Percentiles rank a stretch among this genome's conserved stretches.
Evolutionary conservation across 2,888 invertebrate species (phyloP).

Genomic region (Ichneumoninae sp.): DNA sequence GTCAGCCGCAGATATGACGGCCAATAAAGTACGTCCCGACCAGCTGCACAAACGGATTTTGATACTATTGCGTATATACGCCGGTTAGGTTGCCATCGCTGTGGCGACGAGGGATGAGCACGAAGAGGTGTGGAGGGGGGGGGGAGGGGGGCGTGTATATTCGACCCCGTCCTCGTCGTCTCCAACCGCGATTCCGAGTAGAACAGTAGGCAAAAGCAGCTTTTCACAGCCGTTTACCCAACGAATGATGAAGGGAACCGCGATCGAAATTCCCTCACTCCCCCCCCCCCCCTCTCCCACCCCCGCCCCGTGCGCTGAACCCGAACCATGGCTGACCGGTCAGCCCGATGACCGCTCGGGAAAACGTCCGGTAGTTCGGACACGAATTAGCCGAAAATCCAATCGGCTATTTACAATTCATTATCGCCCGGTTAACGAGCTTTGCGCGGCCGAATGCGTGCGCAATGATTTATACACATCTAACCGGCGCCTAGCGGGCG

Average conservation of each 20-base stretch:
- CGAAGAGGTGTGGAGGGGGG: neutral
- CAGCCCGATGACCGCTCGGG: neutral
- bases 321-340: neutral
- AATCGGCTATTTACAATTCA: constrained; percentile 68
- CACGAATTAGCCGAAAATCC: constrained; percentile 63
- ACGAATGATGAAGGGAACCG: constrained; percentile 45
- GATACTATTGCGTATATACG: constrained; percentile 60
- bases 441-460: constrained; percentile 23
- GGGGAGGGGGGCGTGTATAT: neutral
- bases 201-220: constrained; percentile 25
- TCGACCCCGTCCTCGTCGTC: constrained; percentile 5
- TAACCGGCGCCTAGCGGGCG: neutral
- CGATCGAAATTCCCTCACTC: constrained; percentile 20
- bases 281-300: neutral
- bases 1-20: constrained; percentile 82
- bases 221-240: constrained; percentile 26
- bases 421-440: constrained; percentile 63
- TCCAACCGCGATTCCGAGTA: constrained; percentile 5
- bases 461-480: constrained; percentile 42
- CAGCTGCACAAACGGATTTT: constrained; percentile 77
- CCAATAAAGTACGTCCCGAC: constrained; percentile 81
- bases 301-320: neutral
- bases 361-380: constrained; percentile 11
- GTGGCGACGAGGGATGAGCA: neutral
- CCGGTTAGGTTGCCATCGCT: constrained; percentile 3